A percentile compares a stretch with the other conserved stretches of the same genome.
Conservation (phyloP, 2,113 vertebrate genomes). For the Hippoglossus stenolepis region DNA sequence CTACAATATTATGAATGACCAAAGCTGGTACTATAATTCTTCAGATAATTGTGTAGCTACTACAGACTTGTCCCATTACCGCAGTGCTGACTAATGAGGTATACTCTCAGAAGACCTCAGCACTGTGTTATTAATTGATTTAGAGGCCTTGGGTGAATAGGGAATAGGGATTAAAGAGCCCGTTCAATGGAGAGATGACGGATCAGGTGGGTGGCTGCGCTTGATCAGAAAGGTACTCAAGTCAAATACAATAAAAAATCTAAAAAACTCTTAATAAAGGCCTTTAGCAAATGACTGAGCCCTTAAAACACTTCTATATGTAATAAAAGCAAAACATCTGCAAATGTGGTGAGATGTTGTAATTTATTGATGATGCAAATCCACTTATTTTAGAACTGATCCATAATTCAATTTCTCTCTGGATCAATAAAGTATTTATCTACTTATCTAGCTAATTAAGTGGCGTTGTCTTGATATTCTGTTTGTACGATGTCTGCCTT, state of each 20-base stretch:
- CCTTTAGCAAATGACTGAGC: neutral
- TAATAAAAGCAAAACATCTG: neutral
- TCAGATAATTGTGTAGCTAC: neutral
- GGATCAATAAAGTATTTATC: neutral
- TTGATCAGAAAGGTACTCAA: no score
- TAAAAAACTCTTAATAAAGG: neutral
- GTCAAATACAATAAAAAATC: no score
- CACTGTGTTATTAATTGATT: conserved; percentile 35
- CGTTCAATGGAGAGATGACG: conserved; percentile 31
- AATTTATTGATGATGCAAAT: neutral
- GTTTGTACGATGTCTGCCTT: neutral
- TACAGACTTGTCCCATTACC: neutral
- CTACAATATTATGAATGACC: neutral
- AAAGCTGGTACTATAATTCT: neutral
- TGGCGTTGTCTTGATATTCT: neutral
- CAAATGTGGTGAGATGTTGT: neutral
- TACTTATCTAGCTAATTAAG: neutral
- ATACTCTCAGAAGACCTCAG: conserved; percentile 18
- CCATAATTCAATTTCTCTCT: neutral
- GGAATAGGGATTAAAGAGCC: conserved; percentile 24
- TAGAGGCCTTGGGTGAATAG: conserved; percentile 19
- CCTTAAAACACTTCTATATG: neutral
- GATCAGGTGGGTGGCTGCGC: conserved; percentile 4
- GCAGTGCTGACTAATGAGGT: conserved; percentile 29
- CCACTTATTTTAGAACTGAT: neutral